Base-by-base conservation (phyloP, 2,113 vertebrate species). In the Callithrix jacchus region DNA sequence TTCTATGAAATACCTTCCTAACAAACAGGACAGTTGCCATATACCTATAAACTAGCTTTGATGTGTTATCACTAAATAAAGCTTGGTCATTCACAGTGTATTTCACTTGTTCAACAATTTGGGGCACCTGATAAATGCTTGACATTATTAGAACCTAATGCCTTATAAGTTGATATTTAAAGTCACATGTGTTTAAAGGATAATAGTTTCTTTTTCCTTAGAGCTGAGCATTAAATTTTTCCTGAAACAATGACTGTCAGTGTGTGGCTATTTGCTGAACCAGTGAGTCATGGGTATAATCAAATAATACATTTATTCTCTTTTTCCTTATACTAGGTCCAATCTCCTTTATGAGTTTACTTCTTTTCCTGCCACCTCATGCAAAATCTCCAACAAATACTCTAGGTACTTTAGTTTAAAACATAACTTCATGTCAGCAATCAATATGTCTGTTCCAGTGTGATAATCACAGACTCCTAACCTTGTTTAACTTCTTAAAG, bases 321-420 rank as follows among this genome's bases (percentile, higher is more conserved):
- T 66, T 90, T 89, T 40, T 16, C 61, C 74, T 77, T 21, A 25
- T 9, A 42, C 30, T 52, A 40, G 32, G 25, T 73, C 47, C 49
- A 23, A 40, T 61, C 52, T 92, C 64, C 56, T 83, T 92, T 64
- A 79, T 5, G 32, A 66, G 42, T 45, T 45, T 68, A 37, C 66
- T 80, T 92, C 79, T 87, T 84, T 81, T 89, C 88, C 52, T 88
- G 40, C 30, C 81, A 83, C 82, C 14, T 20, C 25, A 70, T 61
- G 81, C 68, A 95, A 83, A 86, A 87, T 92, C 54, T 92, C n/a
- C 66, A 80, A 54, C 54, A 84, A 86, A 87, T 25, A 87, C 45
- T 68, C 40, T 40, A 30, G 23, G 49, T 37, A 86, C 14, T 66
- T 93, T 32, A 52, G 61, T 83, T 42, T 58, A 42, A 93, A 89